Percentiles rank a stretch among this genome's conserved stretches.
phyloP scores from a whole-genome alignment of 2,797 vertebrate genomes.

The Emys orbicularis region DNA sequence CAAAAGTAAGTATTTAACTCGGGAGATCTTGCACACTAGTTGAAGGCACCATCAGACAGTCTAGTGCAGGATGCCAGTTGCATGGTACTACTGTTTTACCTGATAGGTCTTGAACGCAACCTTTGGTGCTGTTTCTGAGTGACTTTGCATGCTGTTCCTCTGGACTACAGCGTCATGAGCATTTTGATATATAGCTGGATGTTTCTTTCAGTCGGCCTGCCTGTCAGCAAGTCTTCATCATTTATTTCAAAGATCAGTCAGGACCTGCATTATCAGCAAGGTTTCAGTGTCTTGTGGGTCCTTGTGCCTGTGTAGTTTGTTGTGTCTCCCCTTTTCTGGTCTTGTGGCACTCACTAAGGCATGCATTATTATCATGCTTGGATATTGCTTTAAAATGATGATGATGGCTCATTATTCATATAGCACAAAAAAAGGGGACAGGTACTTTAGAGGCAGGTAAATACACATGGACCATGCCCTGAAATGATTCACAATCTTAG shows the following conservation, averaged over 20 bases:
- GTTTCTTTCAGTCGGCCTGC: not conserved
- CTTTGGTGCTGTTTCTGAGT: not conserved
- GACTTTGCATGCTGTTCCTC: not conserved
- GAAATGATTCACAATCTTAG: not conserved
- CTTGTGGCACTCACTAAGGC: not conserved
- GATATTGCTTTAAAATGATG: not conserved
- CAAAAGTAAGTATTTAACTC: conserved; percentile 61
- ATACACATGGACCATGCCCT: not conserved
- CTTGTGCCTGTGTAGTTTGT: not conserved
- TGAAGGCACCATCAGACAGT: not conserved
- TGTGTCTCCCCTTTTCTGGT: not conserved
- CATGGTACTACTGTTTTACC: not conserved
- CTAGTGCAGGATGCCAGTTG: not conserved
- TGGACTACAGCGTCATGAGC: not conserved
- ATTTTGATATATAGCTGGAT: not conserved
- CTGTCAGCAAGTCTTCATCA: not conserved
- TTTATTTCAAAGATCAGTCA: conserved; percentile 37
- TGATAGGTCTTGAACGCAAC: not conserved
- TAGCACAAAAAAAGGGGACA: not conserved
- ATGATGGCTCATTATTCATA: not conserved
- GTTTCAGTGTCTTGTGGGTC: not conserved
- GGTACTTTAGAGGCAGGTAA: not conserved
- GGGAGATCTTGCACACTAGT: not conserved
- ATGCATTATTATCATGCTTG: not conserved
- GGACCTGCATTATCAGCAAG: not conserved